Evolutionary conservation across 2,113 vertebrate species (phyloP), one percentile per base, ranked within the genome.

Genomic region (Oncorhynchus tshawytscha): DNA sequence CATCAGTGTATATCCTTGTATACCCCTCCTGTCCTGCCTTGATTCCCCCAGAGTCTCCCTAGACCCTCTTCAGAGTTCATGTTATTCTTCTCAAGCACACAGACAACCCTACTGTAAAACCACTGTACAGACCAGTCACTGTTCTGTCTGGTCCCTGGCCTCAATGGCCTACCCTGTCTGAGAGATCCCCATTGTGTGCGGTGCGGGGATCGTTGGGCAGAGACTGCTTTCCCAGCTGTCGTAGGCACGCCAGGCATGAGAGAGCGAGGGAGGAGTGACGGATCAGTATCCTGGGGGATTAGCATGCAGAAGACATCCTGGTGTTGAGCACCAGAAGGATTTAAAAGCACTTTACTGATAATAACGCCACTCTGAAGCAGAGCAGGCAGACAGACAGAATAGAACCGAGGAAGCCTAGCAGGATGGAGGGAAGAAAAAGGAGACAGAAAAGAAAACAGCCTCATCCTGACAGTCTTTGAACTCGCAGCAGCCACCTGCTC

Each of bases 161-260:
- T 7, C 31, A 27, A 75, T 75, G 78, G 80, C 74, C 82, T 82
- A 80, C 59, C n/a, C 59, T 62, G 59, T 62, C 59, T n/a, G n/a
- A 62, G 59, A 80, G 78, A 83, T 71, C 75, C 49, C 75, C 11
- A 70, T 76, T 78, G 86, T 82, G 76, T 79, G 20, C n/a, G 3
- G 59, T 22, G 72, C 60, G 24, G 80, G 74, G 86, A 83, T 64
- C 68, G 31, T 68, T 66, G 77, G 76, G 81, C 81, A 71, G 45
- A 86, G 86, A 88, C 90, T 92, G 88, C 92, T 94, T 94, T 92
- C 86, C 91, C 93, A 94, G 93, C 93, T 94, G 93, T 90, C 90
- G 81, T 71, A 79, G 89, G 88, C 85, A 92, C 70, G 89, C 83
- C 87, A 90, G 88, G 90, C 88, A 91, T 89, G 91, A 90, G 89